Percentiles rank a stretch among this genome's conserved stretches.
Conservation (phyloP, 1,140 invertebrate species). For the Pararge aegeria region DNA sequence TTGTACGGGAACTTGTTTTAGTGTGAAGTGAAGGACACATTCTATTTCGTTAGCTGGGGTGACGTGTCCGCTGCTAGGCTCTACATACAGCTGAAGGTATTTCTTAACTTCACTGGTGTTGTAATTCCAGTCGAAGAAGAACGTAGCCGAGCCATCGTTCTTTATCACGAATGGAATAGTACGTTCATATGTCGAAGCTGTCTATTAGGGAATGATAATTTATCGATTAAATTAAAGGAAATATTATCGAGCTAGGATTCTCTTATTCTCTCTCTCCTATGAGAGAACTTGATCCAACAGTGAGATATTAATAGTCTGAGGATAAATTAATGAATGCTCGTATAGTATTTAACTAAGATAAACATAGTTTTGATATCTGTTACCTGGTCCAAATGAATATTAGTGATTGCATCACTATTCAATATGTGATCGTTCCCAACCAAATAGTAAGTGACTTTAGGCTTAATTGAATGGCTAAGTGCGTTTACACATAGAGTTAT, state of each 20-base stretch:
- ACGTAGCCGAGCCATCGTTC: constrained; percentile 67
- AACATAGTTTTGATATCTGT: too few relatives aligned
- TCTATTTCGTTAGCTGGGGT: constrained; percentile 47
- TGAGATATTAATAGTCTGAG: too few relatives aligned
- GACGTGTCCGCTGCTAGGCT: constrained; percentile 55
- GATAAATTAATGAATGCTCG: too few relatives aligned
- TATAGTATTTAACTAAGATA: too few relatives aligned
- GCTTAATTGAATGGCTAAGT: constrained; percentile 61
- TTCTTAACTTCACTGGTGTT: constrained; percentile 51
- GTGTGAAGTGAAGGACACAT: constrained; percentile 55
- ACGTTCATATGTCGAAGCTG: constrained; percentile 67
- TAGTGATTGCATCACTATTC: constrained; percentile 52
- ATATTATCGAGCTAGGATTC: too few relatives aligned
- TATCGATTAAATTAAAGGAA: neutral
- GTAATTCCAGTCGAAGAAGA: constrained; percentile 67
- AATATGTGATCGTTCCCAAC: constrained; percentile 59
- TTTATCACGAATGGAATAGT: constrained; percentile 62
- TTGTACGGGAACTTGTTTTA: constrained; percentile 63
- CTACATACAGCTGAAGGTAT: constrained; percentile 53
- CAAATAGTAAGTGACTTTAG: constrained; percentile 62
- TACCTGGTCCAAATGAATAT: constrained; percentile 70
- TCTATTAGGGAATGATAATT: constrained; percentile 35
- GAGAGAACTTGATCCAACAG: too few relatives aligned
- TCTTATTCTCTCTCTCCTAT: too few relatives aligned
- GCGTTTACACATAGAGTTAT: constrained; percentile 65